A percentile compares a stretch with the other conserved stretches of the same genome.
Conservation (phyloP, 2,888 invertebrate genomes). For the Pterostichus madidus region DNA sequence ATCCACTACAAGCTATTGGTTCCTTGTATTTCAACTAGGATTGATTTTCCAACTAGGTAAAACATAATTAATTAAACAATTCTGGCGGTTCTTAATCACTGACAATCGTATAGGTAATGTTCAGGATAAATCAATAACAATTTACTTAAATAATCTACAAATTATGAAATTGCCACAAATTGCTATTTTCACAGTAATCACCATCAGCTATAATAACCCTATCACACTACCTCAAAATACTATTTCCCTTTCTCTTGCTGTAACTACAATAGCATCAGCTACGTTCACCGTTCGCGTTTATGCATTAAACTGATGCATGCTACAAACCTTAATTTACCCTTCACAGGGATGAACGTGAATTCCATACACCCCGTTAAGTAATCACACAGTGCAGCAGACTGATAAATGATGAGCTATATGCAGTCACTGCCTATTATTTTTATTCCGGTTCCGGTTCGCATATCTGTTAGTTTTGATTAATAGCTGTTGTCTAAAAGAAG, state of each 20-base stretch:
- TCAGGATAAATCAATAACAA: too few species aligned
- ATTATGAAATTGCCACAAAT: too few species aligned
- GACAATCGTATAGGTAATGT: too few species aligned
- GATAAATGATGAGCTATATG: conserved; percentile 1
- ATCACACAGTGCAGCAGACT: neutral
- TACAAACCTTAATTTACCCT: neutral
- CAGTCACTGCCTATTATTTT: neutral
- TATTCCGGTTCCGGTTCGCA: neutral
- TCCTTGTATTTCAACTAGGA: too few species aligned
- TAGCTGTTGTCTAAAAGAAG: neutral
- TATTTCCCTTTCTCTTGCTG: too few species aligned
- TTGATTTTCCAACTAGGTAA: too few species aligned
- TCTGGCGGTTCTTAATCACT: too few species aligned
- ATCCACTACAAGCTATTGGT: too few species aligned
- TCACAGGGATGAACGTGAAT: neutral
- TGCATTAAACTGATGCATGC: neutral
- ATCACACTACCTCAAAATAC: neutral
- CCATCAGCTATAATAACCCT: neutral
- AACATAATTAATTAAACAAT: too few species aligned
- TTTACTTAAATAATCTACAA: too few species aligned
- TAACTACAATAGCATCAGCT: neutral
- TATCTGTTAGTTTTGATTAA: conserved; percentile 10
- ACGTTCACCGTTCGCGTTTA: neutral
- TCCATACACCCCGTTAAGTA: conserved; percentile 2
- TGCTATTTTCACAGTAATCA: neutral